Conservation (phyloP, 2,797 vertebrate genomes). For the Manis javanica region DNA sequence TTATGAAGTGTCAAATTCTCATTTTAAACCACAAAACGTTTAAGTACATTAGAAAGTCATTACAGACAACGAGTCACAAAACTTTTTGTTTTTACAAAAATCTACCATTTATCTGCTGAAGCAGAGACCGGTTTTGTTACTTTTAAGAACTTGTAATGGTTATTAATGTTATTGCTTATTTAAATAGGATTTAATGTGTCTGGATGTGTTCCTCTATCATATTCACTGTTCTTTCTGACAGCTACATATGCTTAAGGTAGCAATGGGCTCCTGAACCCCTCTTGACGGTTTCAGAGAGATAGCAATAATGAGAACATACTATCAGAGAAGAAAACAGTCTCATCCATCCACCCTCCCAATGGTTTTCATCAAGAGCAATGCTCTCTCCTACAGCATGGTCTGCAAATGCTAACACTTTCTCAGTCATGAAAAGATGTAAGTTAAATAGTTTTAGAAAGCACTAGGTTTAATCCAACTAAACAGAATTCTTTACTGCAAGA, state of each 20-base stretch:
- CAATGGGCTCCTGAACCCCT: not conserved
- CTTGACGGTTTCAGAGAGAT: not conserved
- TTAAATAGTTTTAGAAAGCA: not conserved
- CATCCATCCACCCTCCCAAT: not conserved
- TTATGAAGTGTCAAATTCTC: constrained; percentile 41
- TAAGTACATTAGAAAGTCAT: constrained; percentile 24
- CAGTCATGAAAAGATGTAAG: not conserved
- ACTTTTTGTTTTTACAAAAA: constrained; percentile 28
- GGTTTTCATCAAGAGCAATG: not conserved
- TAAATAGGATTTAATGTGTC: not conserved
- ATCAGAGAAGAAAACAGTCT: not conserved
- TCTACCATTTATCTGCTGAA: not conserved
- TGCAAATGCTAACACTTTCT: not conserved
- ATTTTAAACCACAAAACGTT: constrained; percentile 36
- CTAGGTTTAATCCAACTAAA: not conserved
- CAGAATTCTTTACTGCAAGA: not conserved
- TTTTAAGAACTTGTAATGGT: not conserved
- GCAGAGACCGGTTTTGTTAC: not conserved
- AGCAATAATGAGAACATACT: not conserved
- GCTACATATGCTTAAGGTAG: not conserved
- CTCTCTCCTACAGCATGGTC: not conserved
- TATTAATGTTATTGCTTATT: constrained; percentile 42
- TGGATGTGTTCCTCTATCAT: not conserved
- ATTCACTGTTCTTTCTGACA: not conserved
- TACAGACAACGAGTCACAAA: constrained; percentile 20